Evolutionary conservation across 1,140 invertebrate species (phyloP).

Genomic region (Phocides pigmalion): DNA sequence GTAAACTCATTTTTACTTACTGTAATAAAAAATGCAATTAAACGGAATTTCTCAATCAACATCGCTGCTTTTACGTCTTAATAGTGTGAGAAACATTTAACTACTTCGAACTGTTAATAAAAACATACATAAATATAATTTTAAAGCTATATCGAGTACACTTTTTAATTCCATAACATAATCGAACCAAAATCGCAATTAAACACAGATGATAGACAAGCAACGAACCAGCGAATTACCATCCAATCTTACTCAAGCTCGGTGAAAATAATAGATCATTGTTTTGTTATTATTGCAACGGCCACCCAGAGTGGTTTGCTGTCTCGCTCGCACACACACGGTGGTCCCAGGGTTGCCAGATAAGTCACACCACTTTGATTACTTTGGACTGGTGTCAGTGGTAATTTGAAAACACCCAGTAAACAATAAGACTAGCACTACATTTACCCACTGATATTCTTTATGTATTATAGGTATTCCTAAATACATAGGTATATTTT

Average conservation of each 20-base stretch:
- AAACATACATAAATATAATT: no score
- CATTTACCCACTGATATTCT: no score
- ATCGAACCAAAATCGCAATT: slow-evolving; percentile 34
- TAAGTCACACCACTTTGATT: not conserved
- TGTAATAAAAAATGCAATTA: not conserved
- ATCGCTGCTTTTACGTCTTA: not conserved
- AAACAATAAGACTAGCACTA: no score
- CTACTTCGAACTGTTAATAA: no score
- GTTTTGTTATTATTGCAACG: slow-evolving; percentile 51
- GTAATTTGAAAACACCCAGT: no score
- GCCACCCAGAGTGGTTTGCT: slow-evolving; percentile 53
- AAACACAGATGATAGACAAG: slow-evolving; percentile 36
- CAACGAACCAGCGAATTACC: slow-evolving; percentile 43
- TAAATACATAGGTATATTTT: no score
- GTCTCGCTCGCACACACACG: slow-evolving; percentile 46
- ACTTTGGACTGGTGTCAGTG: no score
- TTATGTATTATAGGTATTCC: no score
- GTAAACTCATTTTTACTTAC: not conserved
- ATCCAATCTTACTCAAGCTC: slow-evolving; percentile 53
- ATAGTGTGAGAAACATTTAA: not conserved
- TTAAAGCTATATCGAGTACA: not conserved
- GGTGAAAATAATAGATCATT: slow-evolving; percentile 58
- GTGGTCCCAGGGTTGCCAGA: slow-evolving; percentile 34
- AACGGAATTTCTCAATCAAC: not conserved
- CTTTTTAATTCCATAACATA: not conserved